These are phyloP conservation scores for Drosophila murphyi DNA, from an alignment of 1,140 invertebrate species.

Conservation along the genomic window DNA sequence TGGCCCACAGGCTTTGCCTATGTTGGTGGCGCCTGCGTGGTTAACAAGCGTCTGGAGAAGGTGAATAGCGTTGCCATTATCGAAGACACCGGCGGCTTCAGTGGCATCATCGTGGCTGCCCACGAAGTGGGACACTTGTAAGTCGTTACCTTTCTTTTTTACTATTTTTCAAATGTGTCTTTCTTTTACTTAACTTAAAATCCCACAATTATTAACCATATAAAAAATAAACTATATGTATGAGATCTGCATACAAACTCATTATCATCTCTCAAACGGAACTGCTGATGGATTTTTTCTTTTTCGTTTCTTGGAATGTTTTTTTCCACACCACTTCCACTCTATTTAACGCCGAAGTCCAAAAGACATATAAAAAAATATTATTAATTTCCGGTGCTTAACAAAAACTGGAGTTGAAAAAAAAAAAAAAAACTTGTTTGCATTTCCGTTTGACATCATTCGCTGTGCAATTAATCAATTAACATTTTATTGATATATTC, in stretches of 20 bases:
- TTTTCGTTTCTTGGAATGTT: background rate
- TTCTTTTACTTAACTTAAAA: no score
- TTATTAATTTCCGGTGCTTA: conserved; percentile 50
- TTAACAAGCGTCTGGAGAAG: conserved; percentile 97
- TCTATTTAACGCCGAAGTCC: conserved; percentile 36
- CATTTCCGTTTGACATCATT: conserved; percentile 79
- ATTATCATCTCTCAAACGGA: conserved; percentile 29
- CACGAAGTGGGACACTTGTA: conserved; percentile 98
- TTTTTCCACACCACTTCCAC: conserved; percentile 18
- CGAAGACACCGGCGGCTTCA: conserved; percentile 97
- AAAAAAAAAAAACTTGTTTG: conserved; percentile 63
- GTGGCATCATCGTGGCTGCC: conserved; percentile 97
- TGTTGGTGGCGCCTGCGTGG: conserved; percentile 97
- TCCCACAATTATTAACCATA: no score
- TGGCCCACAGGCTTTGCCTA: conserved; percentile 93
- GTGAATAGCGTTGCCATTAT: conserved; percentile 98
- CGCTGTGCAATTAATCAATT: conserved; percentile 72
- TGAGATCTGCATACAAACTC: conserved; percentile 7
- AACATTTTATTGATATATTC: conserved; percentile 48
- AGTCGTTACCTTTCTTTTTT: conserved; percentile 85
- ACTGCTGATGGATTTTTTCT: conserved; percentile 19
- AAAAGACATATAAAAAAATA: conserved; percentile 43
- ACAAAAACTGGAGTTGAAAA: conserved; percentile 46
- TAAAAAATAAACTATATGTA: background rate
- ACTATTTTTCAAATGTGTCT: no score